Conservation (phyloP, 2,797 vertebrate genomes). For the Bradypus variegatus region DNA sequence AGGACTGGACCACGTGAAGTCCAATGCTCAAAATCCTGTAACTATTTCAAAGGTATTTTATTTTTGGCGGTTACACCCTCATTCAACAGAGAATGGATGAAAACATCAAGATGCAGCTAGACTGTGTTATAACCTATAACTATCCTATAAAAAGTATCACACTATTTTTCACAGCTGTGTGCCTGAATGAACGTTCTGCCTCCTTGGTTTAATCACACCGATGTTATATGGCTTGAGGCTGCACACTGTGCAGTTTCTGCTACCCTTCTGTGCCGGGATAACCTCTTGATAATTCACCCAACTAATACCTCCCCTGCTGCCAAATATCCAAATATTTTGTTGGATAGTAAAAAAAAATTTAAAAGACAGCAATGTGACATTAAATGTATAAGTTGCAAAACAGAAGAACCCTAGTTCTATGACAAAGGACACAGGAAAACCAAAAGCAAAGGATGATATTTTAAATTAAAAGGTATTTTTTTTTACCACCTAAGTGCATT, state of each 20-base stretch:
- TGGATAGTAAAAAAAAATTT: conserved; percentile 16
- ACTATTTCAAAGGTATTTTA: not conserved
- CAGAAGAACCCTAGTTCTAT: not conserved
- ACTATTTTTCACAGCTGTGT: not conserved
- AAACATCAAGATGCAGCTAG: not conserved
- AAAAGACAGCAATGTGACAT: not conserved
- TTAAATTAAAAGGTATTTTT: conserved; percentile 27
- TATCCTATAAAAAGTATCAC: not conserved
- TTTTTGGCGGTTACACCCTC: not conserved
- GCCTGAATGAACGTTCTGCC: not conserved
- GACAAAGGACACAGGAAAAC: not conserved
- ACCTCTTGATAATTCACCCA: not conserved
- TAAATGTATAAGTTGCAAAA: not conserved
- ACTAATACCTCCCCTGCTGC: not conserved
- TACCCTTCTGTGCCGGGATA: not conserved
- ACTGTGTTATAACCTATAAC: not conserved
- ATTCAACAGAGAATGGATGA: conserved; percentile 1
- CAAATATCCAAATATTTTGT: not conserved
- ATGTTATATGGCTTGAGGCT: not conserved
- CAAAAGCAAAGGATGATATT: conserved; percentile 12
- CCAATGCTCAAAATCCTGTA: not conserved
- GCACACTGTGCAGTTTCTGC: not conserved
- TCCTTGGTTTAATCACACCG: not conserved
- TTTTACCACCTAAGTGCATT: not conserved
- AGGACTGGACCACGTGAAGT: not conserved